Conservation (phyloP, 2,113 vertebrate species). For the Clarias gariepinus region DNA sequence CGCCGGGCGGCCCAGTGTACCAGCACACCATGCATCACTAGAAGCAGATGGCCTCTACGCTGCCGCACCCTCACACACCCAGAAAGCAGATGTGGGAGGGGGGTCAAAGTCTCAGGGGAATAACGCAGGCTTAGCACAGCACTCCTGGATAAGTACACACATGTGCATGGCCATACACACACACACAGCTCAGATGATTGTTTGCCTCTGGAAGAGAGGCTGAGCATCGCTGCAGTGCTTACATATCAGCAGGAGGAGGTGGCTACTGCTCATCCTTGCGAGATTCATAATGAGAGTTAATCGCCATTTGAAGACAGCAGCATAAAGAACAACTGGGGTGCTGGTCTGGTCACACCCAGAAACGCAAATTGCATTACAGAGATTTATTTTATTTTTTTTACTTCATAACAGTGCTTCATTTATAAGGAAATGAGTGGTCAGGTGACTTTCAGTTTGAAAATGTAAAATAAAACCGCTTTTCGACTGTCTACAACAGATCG, state of each 20-base stretch:
- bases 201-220: slow-evolving; percentile 60
- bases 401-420: slow-evolving; percentile 11
- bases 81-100: slow-evolving; percentile 70
- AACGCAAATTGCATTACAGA: slow-evolving; percentile 6
- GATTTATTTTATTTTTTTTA: slow-evolving; percentile 23
- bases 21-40: slow-evolving; percentile 49
- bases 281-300: slow-evolving; percentile 42
- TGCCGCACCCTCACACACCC: slow-evolving; percentile 59
- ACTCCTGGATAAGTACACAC: slow-evolving; percentile 51
- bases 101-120: slow-evolving; percentile 63
- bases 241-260: slow-evolving; percentile 50
- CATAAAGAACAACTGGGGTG: neutral
- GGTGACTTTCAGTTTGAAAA: neutral
- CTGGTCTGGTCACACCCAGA: neutral
- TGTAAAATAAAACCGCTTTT: neutral
- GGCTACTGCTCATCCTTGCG: slow-evolving; percentile 23
- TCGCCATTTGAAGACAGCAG: slow-evolving; percentile 21
- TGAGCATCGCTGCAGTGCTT: slow-evolving; percentile 36
- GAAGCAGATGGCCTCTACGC: slow-evolving; percentile 68
- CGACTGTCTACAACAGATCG: neutral
- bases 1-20: slow-evolving; percentile 58
- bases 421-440: neutral
- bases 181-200: slow-evolving; percentile 54
- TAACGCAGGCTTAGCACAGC: slow-evolving; percentile 55
- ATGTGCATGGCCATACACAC: slow-evolving; percentile 1